These are phyloP conservation scores for Collichthys lucidus DNA, from an alignment of 2,113 vertebrate genomes.

Conservation along the genomic window DNA sequence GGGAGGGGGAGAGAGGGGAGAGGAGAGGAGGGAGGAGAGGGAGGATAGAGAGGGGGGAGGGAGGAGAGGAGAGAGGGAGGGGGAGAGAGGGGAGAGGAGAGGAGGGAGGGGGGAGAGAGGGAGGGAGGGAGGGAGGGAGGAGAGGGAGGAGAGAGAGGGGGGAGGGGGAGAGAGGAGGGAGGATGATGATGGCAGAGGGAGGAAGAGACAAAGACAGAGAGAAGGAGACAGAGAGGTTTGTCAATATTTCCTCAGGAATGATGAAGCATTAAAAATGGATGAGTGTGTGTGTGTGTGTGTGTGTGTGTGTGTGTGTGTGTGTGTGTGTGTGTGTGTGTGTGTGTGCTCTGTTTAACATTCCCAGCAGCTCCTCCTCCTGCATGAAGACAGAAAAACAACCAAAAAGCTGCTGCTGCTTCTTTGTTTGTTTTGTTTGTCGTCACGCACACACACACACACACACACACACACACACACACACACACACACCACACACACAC, in stretches of 20 bases:
- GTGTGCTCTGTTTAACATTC: constrained; percentile 51
- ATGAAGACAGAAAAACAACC: constrained; percentile 37
- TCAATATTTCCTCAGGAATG: constrained; percentile 59
- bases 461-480: constrained; percentile 32
- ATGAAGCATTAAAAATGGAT: constrained; percentile 64
- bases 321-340: constrained; percentile 22
- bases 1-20: background rate
- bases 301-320: constrained; percentile 19
- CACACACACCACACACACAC: background rate
- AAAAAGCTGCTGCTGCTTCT: constrained; percentile 22
- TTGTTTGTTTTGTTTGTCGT: constrained; percentile 24
- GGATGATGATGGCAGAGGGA: background rate
- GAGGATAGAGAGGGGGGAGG: background rate
- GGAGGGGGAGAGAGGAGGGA: too few relatives aligned
- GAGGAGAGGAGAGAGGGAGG: background rate
- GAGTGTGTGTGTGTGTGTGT: constrained; percentile 11
- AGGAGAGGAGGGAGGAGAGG: background rate
- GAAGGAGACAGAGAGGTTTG: background rate
- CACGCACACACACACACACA: constrained; percentile 29
- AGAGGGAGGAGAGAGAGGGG: background rate
- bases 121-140: too few relatives aligned
- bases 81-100: too few relatives aligned
- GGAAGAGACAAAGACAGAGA: background rate
- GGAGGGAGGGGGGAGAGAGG: too few relatives aligned
- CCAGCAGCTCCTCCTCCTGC: constrained; percentile 38